Base-by-base conservation (phyloP, 2,888 invertebrate genomes). In the Sacculina carcini region DNA sequence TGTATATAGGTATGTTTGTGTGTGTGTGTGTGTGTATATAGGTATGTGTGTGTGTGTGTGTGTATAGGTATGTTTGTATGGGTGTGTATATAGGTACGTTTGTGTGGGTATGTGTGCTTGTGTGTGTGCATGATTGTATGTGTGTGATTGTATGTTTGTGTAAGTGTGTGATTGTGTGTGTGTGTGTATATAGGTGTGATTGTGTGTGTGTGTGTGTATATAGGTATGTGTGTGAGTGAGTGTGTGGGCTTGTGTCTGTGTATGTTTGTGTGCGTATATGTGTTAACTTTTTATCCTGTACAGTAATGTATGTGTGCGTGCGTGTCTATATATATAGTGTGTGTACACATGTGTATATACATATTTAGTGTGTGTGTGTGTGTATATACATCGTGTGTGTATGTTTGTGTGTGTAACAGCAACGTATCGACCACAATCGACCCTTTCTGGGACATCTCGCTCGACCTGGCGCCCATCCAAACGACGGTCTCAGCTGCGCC, bases 371-470 rank as follows among this genome's bases (percentile, higher is more conserved):
- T 38, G 5, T 21, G 3, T 16, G 12, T 16, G n/a, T n/a, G n/a
- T n/a, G n/a, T 40, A 29, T 39, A n/a, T 44, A n/a, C n/a, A 21
- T 44, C 16, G n/a, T 16, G 23, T 16, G 19, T 21, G 28, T 21
- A 16, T 26, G 16, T 10, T 31, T 14, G 51, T 52, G 52, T 48
- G 40, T 21, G 32, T 62, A 62, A 51, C 62, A 79, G 83, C 52
- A 84, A 86, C 50, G 85, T 94, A 1, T 94, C 94, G 12, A 92
- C 92, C 32, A 96, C 86, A 40, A 86, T 92, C 57, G 96, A 96
- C 66, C 92, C 94, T 1, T 90, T 90, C 65, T 90, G 87, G 86
- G 94, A 96, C 65, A 89, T 96, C 60, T 90, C 92, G 19, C 70
- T 96, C 57, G 94, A 96, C 65, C 74, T 96, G 54, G 86, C 55